These are phyloP conservation scores for Aythya baeri DNA, from an alignment of 2,113 vertebrate genomes.

Conservation along the genomic window DNA sequence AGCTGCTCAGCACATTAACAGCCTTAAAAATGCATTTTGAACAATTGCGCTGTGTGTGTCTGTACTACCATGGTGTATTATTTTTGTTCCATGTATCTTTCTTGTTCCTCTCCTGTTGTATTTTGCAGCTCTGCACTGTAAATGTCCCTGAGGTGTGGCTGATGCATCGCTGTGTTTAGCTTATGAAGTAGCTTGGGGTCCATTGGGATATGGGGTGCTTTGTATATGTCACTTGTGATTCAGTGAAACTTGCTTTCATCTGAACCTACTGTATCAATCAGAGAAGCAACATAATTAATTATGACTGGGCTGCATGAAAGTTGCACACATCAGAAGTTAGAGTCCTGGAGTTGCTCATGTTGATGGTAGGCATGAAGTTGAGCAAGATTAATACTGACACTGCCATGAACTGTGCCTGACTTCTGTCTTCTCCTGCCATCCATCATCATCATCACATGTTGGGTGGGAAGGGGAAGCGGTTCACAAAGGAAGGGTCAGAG, in stretches of 20 bases:
- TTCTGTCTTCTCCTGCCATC: conserved; percentile 23
- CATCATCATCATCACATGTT: not conserved
- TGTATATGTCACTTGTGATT: conserved; percentile 35
- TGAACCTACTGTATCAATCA: conserved; percentile 33
- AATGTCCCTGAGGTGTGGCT: not conserved
- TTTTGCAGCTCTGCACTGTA: not conserved
- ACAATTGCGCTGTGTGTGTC: not conserved
- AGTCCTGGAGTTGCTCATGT: not conserved
- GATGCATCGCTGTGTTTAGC: conserved; percentile 1
- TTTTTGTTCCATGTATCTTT: not conserved
- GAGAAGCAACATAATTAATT: not conserved
- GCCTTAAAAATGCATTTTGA: not conserved
- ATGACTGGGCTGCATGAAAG: conserved; percentile 34
- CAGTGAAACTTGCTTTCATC: not conserved
- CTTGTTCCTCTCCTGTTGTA: not conserved
- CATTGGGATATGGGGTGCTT: conserved; percentile 3
- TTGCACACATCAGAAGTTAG: not conserved
- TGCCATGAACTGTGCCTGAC: conserved; percentile 31
- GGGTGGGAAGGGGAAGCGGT: not conserved
- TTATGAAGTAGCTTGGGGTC: not conserved
- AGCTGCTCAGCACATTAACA: not conserved
- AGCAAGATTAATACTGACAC: conserved; percentile 23
- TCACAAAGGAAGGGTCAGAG: not conserved
- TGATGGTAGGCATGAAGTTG: not conserved
- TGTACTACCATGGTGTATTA: not conserved